These are phyloP conservation scores for Dyspetes luteomarginatus DNA, from an alignment of 2,888 invertebrate species.

Conservation along the genomic window DNA sequence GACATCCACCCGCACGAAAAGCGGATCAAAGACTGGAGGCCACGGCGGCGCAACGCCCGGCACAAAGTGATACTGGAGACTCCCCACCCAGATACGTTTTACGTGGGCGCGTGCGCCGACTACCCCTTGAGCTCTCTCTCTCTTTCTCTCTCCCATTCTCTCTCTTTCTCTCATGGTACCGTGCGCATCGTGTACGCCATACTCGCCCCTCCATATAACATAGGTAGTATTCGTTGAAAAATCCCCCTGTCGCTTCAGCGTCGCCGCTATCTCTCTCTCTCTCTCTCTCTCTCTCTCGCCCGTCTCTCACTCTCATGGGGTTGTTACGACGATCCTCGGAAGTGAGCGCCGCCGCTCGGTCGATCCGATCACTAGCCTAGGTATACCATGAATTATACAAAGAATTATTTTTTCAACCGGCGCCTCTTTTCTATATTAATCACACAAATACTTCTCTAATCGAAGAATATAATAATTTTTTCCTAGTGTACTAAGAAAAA, in stretches of 20 bases:
- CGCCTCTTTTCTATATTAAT: neutral
- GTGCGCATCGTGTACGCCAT: conserved; percentile 37
- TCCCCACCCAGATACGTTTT: conserved; percentile 68
- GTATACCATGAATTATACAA: conserved; percentile 26
- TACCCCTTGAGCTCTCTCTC: conserved; percentile 42
- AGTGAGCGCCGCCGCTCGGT: conserved; percentile 72
- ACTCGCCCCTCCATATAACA: conserved; percentile 46
- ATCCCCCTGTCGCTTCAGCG: conserved; percentile 38
- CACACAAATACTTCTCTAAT: too few relatives aligned
- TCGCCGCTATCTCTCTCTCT: conserved; percentile 22
- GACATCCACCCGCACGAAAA: conserved; percentile 71
- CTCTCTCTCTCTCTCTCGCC: conserved; percentile 20
- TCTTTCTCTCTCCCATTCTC: conserved; percentile 6
- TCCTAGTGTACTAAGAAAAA: neutral
- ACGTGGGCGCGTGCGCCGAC: conserved; percentile 71
- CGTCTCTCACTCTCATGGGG: conserved; percentile 29
- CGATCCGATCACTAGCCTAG: conserved; percentile 67
- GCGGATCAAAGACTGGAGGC: conserved; percentile 79
- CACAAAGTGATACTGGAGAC: conserved; percentile 79
- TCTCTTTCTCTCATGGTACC: conserved; percentile 17
- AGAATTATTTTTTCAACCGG: conserved; percentile 20
- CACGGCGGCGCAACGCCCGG: conserved; percentile 80
- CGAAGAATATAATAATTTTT: conserved; percentile 5
- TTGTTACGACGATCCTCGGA: conserved; percentile 69
- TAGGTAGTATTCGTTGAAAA: conserved; percentile 51